These are phyloP conservation scores for Rhinichthys osculus DNA, from an alignment of 2,797 vertebrate genomes.

Conservation along the genomic window DNA sequence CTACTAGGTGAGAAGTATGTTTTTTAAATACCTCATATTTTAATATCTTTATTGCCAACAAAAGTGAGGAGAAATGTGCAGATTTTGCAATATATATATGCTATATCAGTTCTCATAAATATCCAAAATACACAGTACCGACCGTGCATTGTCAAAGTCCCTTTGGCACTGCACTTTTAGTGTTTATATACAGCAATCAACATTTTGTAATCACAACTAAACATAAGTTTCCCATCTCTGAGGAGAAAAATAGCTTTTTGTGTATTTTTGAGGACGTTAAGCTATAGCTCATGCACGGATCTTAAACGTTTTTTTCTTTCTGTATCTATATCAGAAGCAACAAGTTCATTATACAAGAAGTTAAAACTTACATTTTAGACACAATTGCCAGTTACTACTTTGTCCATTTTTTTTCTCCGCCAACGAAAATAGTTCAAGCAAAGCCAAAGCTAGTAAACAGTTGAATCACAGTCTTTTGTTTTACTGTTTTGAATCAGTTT, in stretches of 20 bases:
- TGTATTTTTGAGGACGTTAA: conserved; percentile 7
- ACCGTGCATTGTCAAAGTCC: background rate
- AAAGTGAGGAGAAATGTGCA: background rate
- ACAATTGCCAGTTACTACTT: background rate
- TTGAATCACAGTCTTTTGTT: background rate
- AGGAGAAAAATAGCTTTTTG: background rate
- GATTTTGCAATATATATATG: background rate
- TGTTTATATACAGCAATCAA: background rate
- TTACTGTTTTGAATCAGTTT: background rate
- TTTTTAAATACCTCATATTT: background rate
- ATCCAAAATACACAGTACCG: background rate
- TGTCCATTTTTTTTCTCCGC: background rate
- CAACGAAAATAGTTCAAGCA: background rate
- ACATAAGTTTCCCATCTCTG: background rate
- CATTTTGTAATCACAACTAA: background rate
- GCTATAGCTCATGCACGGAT: too few species aligned
- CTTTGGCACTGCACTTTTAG: background rate
- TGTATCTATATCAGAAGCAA: too few species aligned
- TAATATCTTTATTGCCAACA: background rate
- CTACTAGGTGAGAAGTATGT: background rate
- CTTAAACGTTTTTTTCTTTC: too few species aligned
- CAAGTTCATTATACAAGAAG: background rate
- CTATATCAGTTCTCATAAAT: background rate
- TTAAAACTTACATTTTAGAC: background rate
- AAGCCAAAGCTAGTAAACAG: background rate